Conservation (phyloP, 2,888 invertebrate species). For the Mimachlamys varia region DNA sequence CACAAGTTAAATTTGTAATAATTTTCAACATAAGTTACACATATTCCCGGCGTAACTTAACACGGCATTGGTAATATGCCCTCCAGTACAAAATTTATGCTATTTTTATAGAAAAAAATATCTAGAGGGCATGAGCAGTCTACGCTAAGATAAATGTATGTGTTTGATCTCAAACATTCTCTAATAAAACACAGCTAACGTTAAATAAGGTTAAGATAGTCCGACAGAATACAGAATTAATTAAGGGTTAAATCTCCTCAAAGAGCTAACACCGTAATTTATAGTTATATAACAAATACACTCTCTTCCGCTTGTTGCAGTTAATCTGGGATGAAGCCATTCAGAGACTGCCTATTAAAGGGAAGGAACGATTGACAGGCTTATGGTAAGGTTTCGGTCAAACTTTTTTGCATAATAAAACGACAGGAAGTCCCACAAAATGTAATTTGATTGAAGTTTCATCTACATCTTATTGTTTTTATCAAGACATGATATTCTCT, state of each 20-base stretch:
- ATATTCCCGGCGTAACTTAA: background rate
- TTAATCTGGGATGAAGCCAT: background rate
- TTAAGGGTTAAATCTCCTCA: constrained; percentile 3
- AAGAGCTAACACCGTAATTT: background rate
- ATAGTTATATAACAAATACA: background rate
- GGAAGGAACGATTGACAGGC: background rate
- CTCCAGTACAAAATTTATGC: background rate
- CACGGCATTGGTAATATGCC: background rate
- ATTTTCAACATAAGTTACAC: background rate
- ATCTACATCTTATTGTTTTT: background rate
- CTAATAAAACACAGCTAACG: background rate
- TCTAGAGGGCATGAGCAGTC: background rate
- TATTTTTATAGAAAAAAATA: background rate
- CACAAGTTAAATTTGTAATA: background rate
- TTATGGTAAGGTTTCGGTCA: background rate
- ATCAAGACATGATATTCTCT: background rate
- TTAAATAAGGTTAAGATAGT: background rate
- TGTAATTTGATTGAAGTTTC: background rate
- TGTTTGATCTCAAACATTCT: background rate
- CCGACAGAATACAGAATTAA: constrained; percentile 3
- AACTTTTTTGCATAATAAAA: background rate
- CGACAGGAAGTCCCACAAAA: background rate
- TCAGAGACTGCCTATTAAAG: background rate
- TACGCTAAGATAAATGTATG: background rate
- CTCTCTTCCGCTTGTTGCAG: background rate